These are phyloP conservation scores for Microtus pennsylvanicus DNA, from an alignment of 2,113 vertebrate genomes.

Conservation along the genomic window DNA sequence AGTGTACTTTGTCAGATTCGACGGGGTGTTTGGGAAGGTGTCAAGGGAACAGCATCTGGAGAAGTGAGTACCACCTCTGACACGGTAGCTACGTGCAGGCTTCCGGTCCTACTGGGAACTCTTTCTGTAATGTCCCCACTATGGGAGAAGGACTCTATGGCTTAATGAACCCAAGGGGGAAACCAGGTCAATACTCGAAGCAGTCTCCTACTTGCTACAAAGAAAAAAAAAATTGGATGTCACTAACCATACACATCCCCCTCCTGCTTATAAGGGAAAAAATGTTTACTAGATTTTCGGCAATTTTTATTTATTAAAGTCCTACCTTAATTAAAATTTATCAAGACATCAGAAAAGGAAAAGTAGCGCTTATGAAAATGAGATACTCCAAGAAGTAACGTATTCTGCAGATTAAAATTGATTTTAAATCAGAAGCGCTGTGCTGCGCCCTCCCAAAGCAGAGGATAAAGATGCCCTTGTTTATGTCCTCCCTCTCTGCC, in stretches of 20 bases:
- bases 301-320: slow-evolving; percentile 54
- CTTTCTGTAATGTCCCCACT: neutral
- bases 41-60: neutral
- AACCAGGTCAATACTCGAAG: too few relatives aligned
- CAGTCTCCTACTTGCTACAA: slow-evolving; percentile 6
- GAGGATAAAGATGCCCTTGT: neutral
- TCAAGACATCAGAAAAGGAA: slow-evolving; percentile 36
- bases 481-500: neutral
- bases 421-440: slow-evolving; percentile 35
- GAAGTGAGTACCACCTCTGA: neutral
- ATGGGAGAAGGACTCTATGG: neutral
- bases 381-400: slow-evolving; percentile 40
- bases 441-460: neutral
- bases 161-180: slow-evolving; percentile 11
- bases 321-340: slow-evolving; percentile 42
- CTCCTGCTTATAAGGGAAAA: neutral
- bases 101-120: neutral
- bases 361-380: slow-evolving; percentile 19
- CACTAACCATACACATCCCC: neutral
- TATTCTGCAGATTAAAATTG: slow-evolving; percentile 55
- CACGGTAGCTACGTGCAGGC: neutral
- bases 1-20: neutral
- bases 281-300: slow-evolving; percentile 35
- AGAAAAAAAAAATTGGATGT: neutral
- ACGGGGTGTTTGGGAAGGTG: neutral